Conservation (phyloP, 2,113 vertebrate species). For the Fulica atra region DNA sequence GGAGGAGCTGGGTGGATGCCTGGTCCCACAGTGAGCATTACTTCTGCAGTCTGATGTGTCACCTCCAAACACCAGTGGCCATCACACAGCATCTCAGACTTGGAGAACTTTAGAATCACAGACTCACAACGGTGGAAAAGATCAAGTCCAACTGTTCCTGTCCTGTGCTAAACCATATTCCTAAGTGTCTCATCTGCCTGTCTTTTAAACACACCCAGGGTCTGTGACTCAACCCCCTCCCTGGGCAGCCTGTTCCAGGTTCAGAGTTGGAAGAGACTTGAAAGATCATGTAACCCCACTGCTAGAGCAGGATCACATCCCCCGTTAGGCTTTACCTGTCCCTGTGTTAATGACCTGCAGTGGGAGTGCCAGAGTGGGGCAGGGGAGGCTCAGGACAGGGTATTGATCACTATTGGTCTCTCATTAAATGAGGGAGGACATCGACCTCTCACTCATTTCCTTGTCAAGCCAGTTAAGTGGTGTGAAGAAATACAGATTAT, state of each 20-base stretch:
- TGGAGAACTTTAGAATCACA: no score
- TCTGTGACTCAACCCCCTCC: no score
- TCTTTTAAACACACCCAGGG: no score
- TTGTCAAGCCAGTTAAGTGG: not conserved
- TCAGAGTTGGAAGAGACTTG: no score
- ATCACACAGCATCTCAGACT: no score
- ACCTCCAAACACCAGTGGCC: not conserved
- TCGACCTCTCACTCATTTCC: not conserved
- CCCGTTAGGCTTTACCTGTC: not conserved
- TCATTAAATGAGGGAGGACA: not conserved
- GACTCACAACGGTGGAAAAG: no score
- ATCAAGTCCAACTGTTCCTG: no score
- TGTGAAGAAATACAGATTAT: not conserved
- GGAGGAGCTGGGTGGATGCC: fast-evolving
- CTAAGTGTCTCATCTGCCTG: no score
- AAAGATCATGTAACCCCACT: no score
- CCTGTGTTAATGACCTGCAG: not conserved
- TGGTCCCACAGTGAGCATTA: not conserved
- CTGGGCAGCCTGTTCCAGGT: no score
- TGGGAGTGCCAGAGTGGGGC: not conserved
- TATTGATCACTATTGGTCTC: not conserved
- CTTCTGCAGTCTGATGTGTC: not conserved
- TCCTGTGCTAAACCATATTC: no score
- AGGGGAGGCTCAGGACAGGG: not conserved
- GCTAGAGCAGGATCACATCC: no score